Base-by-base conservation (phyloP, 2,113 vertebrate genomes). In the Neodontobutis hainanensis region DNA sequence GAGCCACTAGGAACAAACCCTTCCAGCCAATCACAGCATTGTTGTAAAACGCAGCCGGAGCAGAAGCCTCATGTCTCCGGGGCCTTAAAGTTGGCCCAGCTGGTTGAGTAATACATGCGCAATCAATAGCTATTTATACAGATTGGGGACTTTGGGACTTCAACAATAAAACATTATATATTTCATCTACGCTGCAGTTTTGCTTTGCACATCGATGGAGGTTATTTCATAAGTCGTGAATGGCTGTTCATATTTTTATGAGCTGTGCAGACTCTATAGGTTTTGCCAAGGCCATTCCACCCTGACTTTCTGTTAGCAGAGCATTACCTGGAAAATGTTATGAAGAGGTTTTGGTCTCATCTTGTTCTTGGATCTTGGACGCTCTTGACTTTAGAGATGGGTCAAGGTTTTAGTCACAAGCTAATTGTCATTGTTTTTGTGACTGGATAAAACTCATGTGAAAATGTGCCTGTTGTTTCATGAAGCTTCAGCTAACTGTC, bases 91-190 rank as follows among this genome's bases (percentile, higher is more conserved):
- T 86, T 88, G 66, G 85, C 85, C 92, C 55, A 32, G 89, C 92
- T 90, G 77, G 88, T 90, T 93, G 92, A 94, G 94, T 92, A 94
- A 94, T 94, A 94, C 91, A 92, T 90, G 81, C 88, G 90, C 90
- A 95, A 94, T 95, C 93, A 94, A 94, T 93, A 89, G 89, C 92
- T 93, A 92, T 93, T 94, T 93, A 94, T 93, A 91, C 83, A 90
- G 43, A 48, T 69, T 80, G 19, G 81, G 83, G 75, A 81, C 70
- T 68, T 11, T n/a, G 73, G 68, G 78, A 75, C 78, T 77, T 67
- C 70, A 77, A 87, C 85, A 85, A 87, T 87, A 85, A 85, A 85
- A 84, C 73, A 84, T 80, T 60, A 78, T 84, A 81, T 73, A 73
- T 87, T 85, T 85, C 78, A 85, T 87, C 81, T 80, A 80, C 75